phyloP scores from a whole-genome alignment of 2,797 vertebrate genomes.

The Calcarius lapponicus region DNA sequence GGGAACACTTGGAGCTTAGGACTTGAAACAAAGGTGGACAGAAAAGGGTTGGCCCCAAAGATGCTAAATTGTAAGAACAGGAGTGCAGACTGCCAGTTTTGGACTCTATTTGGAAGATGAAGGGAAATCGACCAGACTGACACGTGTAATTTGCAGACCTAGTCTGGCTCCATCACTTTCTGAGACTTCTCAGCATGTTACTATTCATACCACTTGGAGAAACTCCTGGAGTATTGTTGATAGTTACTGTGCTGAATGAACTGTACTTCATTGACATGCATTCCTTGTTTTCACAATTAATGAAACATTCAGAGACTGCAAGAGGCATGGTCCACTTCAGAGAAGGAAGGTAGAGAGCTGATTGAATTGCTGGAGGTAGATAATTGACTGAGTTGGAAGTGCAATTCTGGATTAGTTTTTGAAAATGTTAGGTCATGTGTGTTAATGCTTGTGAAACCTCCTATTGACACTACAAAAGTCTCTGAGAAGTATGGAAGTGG shows the following conservation, averaged over 20 bases:
- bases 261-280: background rate
- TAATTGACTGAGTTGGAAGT: background rate
- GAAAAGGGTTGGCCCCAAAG: background rate
- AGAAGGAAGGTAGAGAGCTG: background rate
- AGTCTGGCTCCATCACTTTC: background rate
- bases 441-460: background rate
- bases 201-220: background rate
- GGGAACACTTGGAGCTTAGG: background rate
- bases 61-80: background rate
- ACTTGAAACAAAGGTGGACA: background rate
- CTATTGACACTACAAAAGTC: background rate
- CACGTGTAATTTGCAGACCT: background rate
- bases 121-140: background rate
- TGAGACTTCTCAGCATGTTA: background rate
- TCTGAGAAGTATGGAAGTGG: background rate
- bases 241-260: background rate
- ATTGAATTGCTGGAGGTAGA: background rate
- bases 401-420: background rate
- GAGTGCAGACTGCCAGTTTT: background rate
- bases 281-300: background rate
- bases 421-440: background rate
- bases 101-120: background rate
- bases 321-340: background rate
- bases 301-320: background rate
- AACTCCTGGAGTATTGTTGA: background rate